These are phyloP conservation scores for Punctoribates punctum DNA, from an alignment of 2,888 invertebrate genomes.

Conservation along the genomic window DNA sequence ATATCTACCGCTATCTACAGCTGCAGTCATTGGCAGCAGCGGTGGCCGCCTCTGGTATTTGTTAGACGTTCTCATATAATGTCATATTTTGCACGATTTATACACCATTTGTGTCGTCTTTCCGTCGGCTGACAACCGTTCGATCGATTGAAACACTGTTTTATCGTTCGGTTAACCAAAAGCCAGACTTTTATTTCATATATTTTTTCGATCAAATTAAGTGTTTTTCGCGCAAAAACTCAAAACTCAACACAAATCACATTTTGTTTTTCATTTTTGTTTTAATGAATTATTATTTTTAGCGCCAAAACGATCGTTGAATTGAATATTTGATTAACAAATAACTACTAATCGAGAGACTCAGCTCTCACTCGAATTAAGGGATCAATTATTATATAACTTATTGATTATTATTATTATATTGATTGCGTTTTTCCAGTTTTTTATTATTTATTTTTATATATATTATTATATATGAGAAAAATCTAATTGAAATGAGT, in stretches of 20 bases:
- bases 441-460: constrained; percentile 33
- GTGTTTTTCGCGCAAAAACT: background rate
- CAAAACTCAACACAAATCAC: background rate
- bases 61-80: constrained; percentile 28
- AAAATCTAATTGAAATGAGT: background rate
- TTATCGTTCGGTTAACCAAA: no score
- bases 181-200: background rate
- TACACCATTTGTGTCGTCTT: background rate
- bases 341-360: background rate
- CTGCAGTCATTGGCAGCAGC: constrained; percentile 44
- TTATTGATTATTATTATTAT: background rate
- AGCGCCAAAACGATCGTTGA: constrained; percentile 35
- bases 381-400: constrained; percentile 35
- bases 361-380: constrained; percentile 3
- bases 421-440: constrained; percentile 20
- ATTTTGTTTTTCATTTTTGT: background rate
- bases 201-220: background rate
- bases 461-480: background rate
- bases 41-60: constrained; percentile 44
- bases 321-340: background rate
- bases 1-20: constrained; percentile 92
- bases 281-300: constrained; percentile 18
- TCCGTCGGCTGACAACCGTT: background rate
- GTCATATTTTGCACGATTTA: background rate
- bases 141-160: no score